Base-by-base conservation (phyloP, 2,797 vertebrate species). In the Acanthis flammea region DNA sequence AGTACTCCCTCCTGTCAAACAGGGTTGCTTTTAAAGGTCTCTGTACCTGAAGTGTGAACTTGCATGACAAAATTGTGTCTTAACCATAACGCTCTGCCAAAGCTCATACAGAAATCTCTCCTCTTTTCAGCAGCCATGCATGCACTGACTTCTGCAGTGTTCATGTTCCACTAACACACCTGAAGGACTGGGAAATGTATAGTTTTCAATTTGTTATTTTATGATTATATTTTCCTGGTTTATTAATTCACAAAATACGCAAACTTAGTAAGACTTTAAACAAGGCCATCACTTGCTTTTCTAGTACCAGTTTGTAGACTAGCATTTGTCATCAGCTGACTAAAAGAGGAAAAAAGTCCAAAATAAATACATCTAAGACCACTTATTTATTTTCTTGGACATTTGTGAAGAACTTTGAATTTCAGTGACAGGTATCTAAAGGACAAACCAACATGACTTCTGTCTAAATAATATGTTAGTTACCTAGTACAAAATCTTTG, bases 41-140 rank as follows among this genome's bases (percentile, higher is more conserved):
- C 41, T 50, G 27, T 8, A 62, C 15, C 22, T 14, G 21, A 86
- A 72, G n/a, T 4, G 8, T n/a, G 85, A 78, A 58, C 19, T 53
- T 48, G 18, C 53, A 60, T 0, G 0, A 73, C 30, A 76, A 91
- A 79, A n/a, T 19, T 45, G 31, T 4, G 6, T 45, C 47, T 61
- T 62, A 77, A 54, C 31, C 12, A 61, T 23, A 73, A 70, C 15
- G 7, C 19, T 82, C 53, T 61, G 37, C 19, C 78, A 61, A 72
- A 86, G 5, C 44, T 75, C 17, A 23, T 4, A 50, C 0, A 74
- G 14, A 54, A 77, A 47, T 57, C 7, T 58, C 51, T 65, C 35
- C 60, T 4, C 14, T 70, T 87, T 73, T 71, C 53, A 79, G n/a
- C 22, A 88, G 63, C 25, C 24, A 24, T 1, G 19, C 16, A 77